Percentiles rank a stretch among this genome's conserved stretches.
Evolutionary conservation across 2,797 vertebrate species (phyloP).

Genomic region (Malacoraja senta): DNA sequence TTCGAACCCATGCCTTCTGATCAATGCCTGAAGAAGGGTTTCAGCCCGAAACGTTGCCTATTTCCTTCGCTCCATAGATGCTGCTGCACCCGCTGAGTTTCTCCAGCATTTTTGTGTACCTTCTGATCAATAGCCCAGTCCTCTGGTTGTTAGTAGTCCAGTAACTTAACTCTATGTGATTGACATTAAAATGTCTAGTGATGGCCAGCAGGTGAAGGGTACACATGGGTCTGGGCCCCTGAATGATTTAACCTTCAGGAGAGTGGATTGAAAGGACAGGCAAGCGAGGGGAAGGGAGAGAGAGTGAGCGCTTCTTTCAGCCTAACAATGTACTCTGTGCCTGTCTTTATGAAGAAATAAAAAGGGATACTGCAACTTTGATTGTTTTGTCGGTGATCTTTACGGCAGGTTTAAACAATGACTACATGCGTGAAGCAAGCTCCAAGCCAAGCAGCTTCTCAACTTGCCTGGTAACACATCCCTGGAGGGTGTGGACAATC

Average conservation of each 20-base stretch:
- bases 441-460: neutral
- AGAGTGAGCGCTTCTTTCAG: neutral
- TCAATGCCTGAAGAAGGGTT: no score
- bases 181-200: neutral
- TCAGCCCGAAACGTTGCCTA: no score
- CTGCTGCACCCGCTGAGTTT: no score
- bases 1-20: no score
- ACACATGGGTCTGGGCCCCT: neutral
- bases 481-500: neutral
- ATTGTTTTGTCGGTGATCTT: neutral
- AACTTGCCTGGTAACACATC: no score
- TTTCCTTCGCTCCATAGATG: no score
- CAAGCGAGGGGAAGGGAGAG: no score
- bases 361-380: slow-evolving; percentile 7
- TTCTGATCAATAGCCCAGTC: no score
- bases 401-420: neutral
- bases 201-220: neutral
- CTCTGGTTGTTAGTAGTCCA: no score
- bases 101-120: no score
- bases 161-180: no score
- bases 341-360: neutral
- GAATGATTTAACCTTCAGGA: neutral
- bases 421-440: neutral
- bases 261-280: neutral
- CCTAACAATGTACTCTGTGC: neutral